Evolutionary conservation across 2,113 vertebrate genomes (phyloP).

Genomic region (cattle (Bos taurus)): DNA sequence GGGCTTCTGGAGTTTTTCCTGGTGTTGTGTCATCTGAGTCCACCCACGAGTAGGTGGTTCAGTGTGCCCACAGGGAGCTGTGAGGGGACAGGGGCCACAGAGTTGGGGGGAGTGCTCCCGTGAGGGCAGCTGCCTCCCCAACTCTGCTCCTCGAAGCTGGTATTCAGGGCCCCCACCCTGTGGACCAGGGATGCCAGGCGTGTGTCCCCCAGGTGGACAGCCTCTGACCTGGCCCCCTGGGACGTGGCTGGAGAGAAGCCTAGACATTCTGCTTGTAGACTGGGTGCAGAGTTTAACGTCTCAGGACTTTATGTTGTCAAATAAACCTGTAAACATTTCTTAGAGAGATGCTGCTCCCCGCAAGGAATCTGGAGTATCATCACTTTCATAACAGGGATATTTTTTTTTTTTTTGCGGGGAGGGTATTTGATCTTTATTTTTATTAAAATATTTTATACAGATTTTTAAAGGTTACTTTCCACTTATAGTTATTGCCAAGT

Average conservation of each 20-base stretch:
- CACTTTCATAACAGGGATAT: neutral
- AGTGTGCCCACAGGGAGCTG: rapidly evolving
- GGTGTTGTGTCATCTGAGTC: neutral
- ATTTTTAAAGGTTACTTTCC: neutral
- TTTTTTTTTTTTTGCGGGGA: neutral
- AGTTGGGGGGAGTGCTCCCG: rapidly evolving
- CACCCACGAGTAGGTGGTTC: neutral
- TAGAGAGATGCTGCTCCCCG: neutral
- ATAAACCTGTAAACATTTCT: neutral
- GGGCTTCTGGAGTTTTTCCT: neutral
- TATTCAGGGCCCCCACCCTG: neutral
- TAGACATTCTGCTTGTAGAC: neutral
- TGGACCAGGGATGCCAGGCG: neutral
- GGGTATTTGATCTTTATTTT: neutral
- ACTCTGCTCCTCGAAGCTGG: neutral
- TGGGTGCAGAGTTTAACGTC: neutral
- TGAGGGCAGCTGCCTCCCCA: neutral
- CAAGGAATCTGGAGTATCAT: neutral
- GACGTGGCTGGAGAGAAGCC: neutral
- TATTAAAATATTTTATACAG: neutral
- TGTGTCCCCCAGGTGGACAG: rapidly evolving
- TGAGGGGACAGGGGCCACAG: rapidly evolving
- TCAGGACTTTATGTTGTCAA: neutral
- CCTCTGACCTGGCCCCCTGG: neutral
- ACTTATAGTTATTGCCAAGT: neutral